Conservation (phyloP, 2,797 vertebrate genomes). For the Acropternis orthonyx region DNA sequence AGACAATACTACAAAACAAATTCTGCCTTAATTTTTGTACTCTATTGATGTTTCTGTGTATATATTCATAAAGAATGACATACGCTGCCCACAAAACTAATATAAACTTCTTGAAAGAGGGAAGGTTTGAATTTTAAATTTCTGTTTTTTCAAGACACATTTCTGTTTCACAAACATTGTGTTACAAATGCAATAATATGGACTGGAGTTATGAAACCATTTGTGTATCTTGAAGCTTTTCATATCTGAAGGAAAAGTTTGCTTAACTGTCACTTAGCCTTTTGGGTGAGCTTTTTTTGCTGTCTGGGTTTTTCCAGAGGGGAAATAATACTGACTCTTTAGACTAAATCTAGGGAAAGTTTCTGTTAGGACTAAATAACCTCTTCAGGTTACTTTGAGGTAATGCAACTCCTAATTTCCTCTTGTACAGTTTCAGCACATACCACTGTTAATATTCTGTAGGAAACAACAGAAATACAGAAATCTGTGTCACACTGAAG, state of each 20-base stretch:
- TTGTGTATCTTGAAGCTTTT: background rate
- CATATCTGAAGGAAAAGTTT: background rate
- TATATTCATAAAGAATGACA: background rate
- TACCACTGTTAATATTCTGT: background rate
- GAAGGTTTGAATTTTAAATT: background rate
- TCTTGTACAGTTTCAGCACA: background rate
- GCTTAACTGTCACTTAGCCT: background rate
- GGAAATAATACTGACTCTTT: background rate
- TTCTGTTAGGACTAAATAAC: background rate
- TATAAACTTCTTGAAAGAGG: background rate
- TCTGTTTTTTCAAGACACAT: background rate
- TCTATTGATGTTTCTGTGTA: background rate
- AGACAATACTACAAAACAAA: background rate
- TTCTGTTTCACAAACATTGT: background rate
- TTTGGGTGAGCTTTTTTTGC: background rate
- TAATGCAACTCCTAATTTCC: background rate
- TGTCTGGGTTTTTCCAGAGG: background rate
- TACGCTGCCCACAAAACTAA: fast-evolving
- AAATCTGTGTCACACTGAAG: background rate
- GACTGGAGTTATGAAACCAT: background rate
- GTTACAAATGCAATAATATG: background rate
- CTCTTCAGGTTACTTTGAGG: background rate
- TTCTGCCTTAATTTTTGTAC: background rate
- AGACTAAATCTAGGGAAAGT: background rate
- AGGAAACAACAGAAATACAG: background rate